Evolutionary conservation across 2,888 invertebrate genomes (phyloP).

Genomic region (Acronicta psi): DNA sequence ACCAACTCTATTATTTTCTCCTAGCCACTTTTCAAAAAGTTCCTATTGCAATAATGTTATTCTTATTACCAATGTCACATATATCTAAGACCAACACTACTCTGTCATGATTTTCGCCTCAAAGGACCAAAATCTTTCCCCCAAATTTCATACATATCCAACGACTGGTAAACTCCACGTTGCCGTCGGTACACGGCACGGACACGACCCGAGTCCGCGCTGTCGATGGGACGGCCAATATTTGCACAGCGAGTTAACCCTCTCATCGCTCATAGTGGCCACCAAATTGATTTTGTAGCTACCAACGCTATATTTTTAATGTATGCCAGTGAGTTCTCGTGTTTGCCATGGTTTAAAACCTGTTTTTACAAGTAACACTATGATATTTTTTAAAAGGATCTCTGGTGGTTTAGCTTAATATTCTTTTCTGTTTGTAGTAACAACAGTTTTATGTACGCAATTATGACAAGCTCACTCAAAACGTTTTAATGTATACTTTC

Average conservation of each 20-base stretch:
- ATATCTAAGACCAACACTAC: not conserved
- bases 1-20: too few species aligned
- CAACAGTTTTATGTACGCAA: not conserved
- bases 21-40: too few species aligned
- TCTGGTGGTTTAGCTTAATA: not conserved
- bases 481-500: not conserved
- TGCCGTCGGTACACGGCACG: slow-evolving; percentile 12
- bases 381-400: not conserved
- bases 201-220: slow-evolving; percentile 8
- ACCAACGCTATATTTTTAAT: slow-evolving; percentile 44
- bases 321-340: slow-evolving; percentile 33
- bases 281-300: slow-evolving; percentile 50
- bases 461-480: not conserved
- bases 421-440: not conserved
- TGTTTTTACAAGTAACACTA: not conserved
- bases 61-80: too few species aligned
- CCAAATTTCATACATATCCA: slow-evolving; percentile 6
- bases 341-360: slow-evolving; percentile 4
- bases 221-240: slow-evolving; percentile 48
- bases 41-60: too few species aligned
- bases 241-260: slow-evolving; percentile 48
- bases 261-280: slow-evolving; percentile 22
- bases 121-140: not conserved
- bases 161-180: slow-evolving; percentile 12
- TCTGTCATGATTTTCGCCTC: not conserved